A percentile compares a stretch with the other conserved stretches of the same genome.
Evolutionary conservation across 1,140 invertebrate genomes (phyloP).

Genomic region (Bradynema listronoti): DNA sequence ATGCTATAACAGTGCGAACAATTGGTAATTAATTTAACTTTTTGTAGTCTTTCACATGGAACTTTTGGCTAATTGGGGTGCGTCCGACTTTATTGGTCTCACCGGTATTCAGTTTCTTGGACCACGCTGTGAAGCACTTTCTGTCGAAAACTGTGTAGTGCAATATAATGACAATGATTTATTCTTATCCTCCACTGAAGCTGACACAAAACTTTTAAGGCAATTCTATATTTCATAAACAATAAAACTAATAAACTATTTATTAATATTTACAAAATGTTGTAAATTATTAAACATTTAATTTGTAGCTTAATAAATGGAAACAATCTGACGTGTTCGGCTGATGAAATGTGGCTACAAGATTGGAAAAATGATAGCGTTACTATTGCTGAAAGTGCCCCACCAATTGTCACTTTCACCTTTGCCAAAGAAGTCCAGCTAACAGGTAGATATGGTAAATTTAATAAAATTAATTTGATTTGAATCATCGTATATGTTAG

Average conservation of each 20-base stretch:
- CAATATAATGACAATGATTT: constrained; percentile 43
- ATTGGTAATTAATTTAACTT: constrained; percentile 5
- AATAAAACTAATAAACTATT: background rate
- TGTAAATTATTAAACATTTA: background rate
- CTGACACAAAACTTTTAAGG: constrained; percentile 2
- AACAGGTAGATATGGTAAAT: constrained; percentile 59
- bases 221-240: background rate
- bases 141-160: constrained; percentile 50
- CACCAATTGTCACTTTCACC: constrained; percentile 60
- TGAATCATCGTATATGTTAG: constrained; percentile 42
- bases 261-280: background rate
- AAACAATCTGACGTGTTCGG: constrained; percentile 59
- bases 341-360: constrained; percentile 62
- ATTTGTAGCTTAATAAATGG: constrained; percentile 61
- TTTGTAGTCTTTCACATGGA: constrained; percentile 59
- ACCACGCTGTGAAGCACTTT: constrained; percentile 58
- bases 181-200: background rate
- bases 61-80: constrained; percentile 61
- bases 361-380: constrained; percentile 27
- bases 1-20: no score
- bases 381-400: constrained; percentile 35
- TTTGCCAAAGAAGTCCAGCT: constrained; percentile 64
- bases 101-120: constrained; percentile 62
- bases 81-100: constrained; percentile 60
- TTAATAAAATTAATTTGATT: no score